Evolutionary conservation across 2,888 invertebrate species (phyloP).

Genomic region (Tortrix viridana): DNA sequence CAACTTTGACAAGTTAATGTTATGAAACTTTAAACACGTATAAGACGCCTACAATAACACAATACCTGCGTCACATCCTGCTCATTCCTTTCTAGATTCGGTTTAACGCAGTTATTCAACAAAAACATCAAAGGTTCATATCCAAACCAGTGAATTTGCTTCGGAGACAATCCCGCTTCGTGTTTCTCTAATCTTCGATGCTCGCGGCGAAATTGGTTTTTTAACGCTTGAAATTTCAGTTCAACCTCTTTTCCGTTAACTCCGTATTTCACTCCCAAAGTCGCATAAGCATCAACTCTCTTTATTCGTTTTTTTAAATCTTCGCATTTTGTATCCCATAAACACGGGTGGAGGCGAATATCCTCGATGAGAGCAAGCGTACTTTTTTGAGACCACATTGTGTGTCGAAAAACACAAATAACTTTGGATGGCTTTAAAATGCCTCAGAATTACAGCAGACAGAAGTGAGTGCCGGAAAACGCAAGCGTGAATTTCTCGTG

Average conservation of each 20-base stretch:
- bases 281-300: slow-evolving; percentile 5
- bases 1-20: background rate
- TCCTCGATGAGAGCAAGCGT: slow-evolving; percentile 36
- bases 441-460: slow-evolving; percentile 8
- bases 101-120: slow-evolving; percentile 31
- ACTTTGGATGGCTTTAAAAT: slow-evolving; percentile 18
- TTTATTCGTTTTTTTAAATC: slow-evolving; percentile 20
- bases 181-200: slow-evolving; percentile 26
- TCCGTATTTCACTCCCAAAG: slow-evolving; percentile 23
- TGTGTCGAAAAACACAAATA: slow-evolving; percentile 17
- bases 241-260: slow-evolving; percentile 29
- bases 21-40: no score
- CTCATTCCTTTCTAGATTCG: background rate
- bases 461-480: background rate
- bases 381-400: slow-evolving; percentile 32
- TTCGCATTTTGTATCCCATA: slow-evolving; percentile 24
- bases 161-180: slow-evolving; percentile 31
- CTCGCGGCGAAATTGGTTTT: slow-evolving; percentile 34
- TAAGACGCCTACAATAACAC: no score
- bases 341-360: slow-evolving; percentile 31
- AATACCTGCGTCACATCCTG: slow-evolving; percentile 10
- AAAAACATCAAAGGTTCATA: slow-evolving; percentile 29
- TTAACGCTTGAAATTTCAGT: slow-evolving; percentile 30
- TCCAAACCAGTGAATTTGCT: slow-evolving; percentile 35
- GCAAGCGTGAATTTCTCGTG: background rate